Evolutionary conservation across 2,113 vertebrate genomes (phyloP).

Genomic region (human): DNA sequence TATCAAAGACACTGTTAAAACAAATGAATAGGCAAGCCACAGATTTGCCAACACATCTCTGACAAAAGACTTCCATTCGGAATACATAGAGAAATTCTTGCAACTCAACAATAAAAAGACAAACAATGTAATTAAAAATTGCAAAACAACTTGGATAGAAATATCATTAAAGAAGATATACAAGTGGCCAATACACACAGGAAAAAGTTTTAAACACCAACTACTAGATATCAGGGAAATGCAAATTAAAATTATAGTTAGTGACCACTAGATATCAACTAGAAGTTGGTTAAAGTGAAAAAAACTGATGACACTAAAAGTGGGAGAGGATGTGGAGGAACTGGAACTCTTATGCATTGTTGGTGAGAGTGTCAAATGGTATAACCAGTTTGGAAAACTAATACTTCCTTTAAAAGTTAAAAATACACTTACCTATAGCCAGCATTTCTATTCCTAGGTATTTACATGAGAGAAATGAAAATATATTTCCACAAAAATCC

Average conservation of each 20-base stretch:
- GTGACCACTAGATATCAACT: neutral
- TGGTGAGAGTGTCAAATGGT: neutral
- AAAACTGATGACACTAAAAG: neutral
- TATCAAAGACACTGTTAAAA: neutral
- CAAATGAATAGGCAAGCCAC: neutral
- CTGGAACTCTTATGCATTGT: neutral
- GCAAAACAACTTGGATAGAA: neutral
- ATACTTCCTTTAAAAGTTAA: neutral
- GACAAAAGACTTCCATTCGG: neutral
- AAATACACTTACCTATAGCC: neutral
- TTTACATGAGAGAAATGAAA: conserved; percentile 8
- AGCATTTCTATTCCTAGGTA: neutral
- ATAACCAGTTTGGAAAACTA: neutral
- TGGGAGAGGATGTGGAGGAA: neutral
- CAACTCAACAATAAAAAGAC: neutral
- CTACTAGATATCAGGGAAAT: neutral
- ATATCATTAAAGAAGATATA: neutral
- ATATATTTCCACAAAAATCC: neutral
- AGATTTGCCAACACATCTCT: neutral
- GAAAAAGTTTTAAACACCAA: neutral
- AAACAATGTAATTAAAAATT: neutral
- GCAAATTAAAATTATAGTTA: neutral
- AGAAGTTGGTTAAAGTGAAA: neutral
- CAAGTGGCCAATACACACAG: neutral
- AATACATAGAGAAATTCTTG: neutral